Evolutionary conservation across 2,113 vertebrate genomes (phyloP).

Genomic region (Etheostoma cragini): DNA sequence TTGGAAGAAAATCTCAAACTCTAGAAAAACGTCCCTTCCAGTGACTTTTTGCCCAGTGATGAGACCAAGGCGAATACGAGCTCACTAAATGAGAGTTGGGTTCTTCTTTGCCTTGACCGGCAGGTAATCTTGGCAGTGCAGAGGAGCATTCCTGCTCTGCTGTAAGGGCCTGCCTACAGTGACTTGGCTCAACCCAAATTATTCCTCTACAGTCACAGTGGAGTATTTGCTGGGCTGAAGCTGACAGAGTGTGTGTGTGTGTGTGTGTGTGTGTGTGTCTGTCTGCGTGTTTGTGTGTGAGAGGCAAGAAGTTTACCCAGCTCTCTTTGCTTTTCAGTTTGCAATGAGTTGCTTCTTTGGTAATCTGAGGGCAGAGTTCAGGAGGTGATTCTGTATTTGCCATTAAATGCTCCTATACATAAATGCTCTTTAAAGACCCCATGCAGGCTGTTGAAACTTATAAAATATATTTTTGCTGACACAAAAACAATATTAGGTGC

Average conservation of each 20-base stretch:
- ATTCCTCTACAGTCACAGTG: slow-evolving; percentile 50
- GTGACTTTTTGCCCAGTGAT: slow-evolving; percentile 72
- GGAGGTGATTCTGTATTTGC: background rate
- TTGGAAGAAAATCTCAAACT: background rate
- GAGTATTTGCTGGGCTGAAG: slow-evolving; percentile 47
- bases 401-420: background rate
- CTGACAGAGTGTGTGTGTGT: slow-evolving; percentile 56
- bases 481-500: no score
- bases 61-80: slow-evolving; percentile 81
- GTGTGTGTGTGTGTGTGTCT: slow-evolving; percentile 54
- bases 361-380: slow-evolving; percentile 77
- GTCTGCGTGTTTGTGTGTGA: slow-evolving; percentile 36
- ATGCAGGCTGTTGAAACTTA: background rate
- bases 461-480: background rate
- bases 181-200: slow-evolving; percentile 49
- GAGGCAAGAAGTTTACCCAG: slow-evolving; percentile 59
- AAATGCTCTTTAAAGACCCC: background rate
- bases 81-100: slow-evolving; percentile 58
- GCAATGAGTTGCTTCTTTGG: slow-evolving; percentile 76
- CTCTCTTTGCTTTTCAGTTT: slow-evolving; percentile 65
- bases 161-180: slow-evolving; percentile 80
- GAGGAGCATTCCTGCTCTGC: slow-evolving; percentile 73
- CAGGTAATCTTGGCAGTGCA: slow-evolving; percentile 79
- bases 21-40: background rate
- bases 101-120: slow-evolving; percentile 53